Percentiles rank a stretch among this genome's conserved stretches.
Evolutionary conservation across 2,797 vertebrate genomes (phyloP).

Genomic region (Manis crassicaudata): DNA sequence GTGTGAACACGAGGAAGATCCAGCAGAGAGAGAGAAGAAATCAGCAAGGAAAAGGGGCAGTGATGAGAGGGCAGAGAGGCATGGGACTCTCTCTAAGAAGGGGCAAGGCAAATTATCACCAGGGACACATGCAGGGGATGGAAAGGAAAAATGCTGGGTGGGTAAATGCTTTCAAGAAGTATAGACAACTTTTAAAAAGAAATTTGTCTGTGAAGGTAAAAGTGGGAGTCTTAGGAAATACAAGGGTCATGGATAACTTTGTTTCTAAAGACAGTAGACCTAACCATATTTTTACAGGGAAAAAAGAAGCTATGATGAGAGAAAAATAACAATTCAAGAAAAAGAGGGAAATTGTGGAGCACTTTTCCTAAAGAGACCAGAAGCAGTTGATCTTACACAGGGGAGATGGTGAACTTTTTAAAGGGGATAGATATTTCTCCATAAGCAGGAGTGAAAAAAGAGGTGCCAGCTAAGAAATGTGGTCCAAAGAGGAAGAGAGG

Average conservation of each 20-base stretch:
- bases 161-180: neutral
- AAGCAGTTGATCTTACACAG: accelerated
- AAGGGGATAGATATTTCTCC: neutral
- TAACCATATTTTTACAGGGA: neutral
- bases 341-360: neutral
- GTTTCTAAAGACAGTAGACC: neutral
- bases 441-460: neutral
- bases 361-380: neutral
- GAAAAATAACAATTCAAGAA: neutral
- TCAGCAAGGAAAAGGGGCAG: neutral
- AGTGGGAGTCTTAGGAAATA: neutral
- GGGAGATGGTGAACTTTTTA: accelerated
- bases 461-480: no score
- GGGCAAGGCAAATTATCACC: neutral
- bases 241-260: neutral
- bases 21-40: neutral
- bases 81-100: accelerated
- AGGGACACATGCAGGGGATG: no score
- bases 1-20: neutral
- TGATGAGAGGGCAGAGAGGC: neutral
- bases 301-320: accelerated
- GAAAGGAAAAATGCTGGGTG: neutral
- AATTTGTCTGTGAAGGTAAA: neutral
- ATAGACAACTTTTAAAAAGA: neutral
- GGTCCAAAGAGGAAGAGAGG: neutral